A percentile compares a stretch with the other conserved stretches of the same genome.
Evolutionary conservation across 2,888 invertebrate genomes (phyloP).

Genomic region (Volucella inflata): DNA sequence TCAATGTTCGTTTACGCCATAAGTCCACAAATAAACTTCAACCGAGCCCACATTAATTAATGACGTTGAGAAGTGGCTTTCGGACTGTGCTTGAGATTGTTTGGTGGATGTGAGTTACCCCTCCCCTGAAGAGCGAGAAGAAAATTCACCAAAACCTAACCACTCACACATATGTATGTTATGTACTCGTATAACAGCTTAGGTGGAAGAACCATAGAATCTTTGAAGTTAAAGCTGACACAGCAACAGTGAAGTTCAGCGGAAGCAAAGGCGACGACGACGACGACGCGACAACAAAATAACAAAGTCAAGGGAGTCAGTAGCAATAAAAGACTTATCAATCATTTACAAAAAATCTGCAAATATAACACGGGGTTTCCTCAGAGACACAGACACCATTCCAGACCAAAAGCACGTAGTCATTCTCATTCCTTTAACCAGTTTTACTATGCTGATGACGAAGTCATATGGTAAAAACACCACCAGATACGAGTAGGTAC

Average conservation of each 20-base stretch:
- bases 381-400: conserved; percentile 39
- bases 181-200: no score
- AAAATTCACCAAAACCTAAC: no score
- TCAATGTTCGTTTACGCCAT: conserved; percentile 41
- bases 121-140: background rate
- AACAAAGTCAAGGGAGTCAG: no score
- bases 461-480: conserved; percentile 20
- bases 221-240: background rate
- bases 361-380: conserved; percentile 46
- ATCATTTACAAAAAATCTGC: conserved; percentile 42
- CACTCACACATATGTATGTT: no score
- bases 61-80: conserved; percentile 36
- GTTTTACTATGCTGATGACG: conserved; percentile 48
- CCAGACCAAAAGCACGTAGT: conserved; percentile 68
- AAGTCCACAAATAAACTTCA: conserved; percentile 26
- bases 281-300: no score
- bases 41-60: conserved; percentile 46
- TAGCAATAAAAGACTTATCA: conserved; percentile 33
- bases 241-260: background rate
- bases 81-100: conserved; percentile 2
- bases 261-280: conserved; percentile 4
- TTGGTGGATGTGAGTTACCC: conserved; percentile 15
- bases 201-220: background rate
- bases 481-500: no score
- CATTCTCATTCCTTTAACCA: conserved; percentile 13